Evolutionary conservation across 2,888 invertebrate genomes (phyloP), one percentile per base, ranked within the genome.

Genomic region (Plutella xylostella): DNA sequence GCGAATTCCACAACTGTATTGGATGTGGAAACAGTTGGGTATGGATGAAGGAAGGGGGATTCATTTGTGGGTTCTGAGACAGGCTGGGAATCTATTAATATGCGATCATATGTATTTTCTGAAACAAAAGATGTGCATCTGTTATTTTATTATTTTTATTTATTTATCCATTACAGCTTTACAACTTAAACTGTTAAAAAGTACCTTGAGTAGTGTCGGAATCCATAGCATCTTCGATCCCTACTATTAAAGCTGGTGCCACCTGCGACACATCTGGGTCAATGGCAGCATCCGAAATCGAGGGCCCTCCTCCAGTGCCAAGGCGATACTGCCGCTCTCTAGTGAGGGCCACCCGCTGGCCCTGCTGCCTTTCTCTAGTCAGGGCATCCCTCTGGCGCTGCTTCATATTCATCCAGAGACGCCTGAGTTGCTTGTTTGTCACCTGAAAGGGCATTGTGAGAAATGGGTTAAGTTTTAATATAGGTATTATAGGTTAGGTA

Each of bases 341-440:
- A n/a, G n/a, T n/a, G n/a, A n/a, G n/a, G n/a, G n/a, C 42, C 20
- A 14, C 33, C 33, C 33, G 12, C 14, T 33, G 33, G 33, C 12
- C 33, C 33, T 37, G 35, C 35, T 35, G 19, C 19, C 37, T 12
- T 15, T 37, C 37, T 20, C 22, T 43, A 14, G 37, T 43, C 5
- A 43, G 25, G 15, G 43, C 43, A 9, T 43, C 43, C 18, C 43
- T 22, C 18, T 43, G 43, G 12, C 43, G 30, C 28, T 43, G 37
- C 25, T 43, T 43, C 17, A 35, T 1, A 15, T 43, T 43, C 43
- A 37, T 43, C 37, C 43, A 43, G 11, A 43, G 31, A 6, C 35
- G 17, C 14, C 43, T 17, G 6, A 43, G 33, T 43, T 42, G 42
- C 19, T 51, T 28, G 18, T 19, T 37, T 37, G 37, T 5, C 9